Evolutionary conservation across 2,888 invertebrate species (phyloP).

Genomic region (Oligia latruncula): DNA sequence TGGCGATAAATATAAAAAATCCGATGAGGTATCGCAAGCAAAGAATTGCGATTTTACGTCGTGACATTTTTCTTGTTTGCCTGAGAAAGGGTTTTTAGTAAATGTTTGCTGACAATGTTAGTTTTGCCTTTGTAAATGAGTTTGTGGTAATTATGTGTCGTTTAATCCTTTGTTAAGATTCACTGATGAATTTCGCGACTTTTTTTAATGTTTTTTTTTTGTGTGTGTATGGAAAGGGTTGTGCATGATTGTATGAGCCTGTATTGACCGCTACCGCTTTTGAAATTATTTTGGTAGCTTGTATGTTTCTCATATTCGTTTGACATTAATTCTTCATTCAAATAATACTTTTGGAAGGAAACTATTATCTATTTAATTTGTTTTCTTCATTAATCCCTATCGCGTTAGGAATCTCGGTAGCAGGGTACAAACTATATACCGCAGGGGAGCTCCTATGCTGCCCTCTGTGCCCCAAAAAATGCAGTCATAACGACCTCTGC

Average conservation of each 20-base stretch:
- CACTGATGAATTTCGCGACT: constrained; percentile 58
- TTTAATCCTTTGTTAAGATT: constrained; percentile 70
- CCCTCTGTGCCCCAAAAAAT: too few relatives aligned
- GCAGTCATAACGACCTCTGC: too few relatives aligned
- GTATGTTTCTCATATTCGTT: not conserved
- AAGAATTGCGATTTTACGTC: constrained; percentile 72
- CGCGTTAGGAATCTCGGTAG: too few relatives aligned
- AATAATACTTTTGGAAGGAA: not conserved
- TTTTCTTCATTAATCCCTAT: too few relatives aligned
- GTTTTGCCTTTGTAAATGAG: constrained; percentile 82
- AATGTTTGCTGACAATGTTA: constrained; percentile 80
- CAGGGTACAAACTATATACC: too few relatives aligned
- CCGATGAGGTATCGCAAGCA: constrained; percentile 83
- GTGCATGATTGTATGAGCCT: constrained; percentile 32
- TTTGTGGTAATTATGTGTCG: constrained; percentile 80
- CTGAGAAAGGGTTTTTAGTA: constrained; percentile 82
- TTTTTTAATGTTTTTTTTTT: constrained; percentile 22
- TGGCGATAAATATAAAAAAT: constrained; percentile 87
- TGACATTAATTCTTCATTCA: not conserved
- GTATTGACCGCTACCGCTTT: constrained; percentile 42
- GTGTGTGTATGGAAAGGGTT: constrained; percentile 15
- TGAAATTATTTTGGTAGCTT: not conserved
- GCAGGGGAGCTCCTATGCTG: too few relatives aligned
- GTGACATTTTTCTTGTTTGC: constrained; percentile 82
- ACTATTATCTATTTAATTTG: not conserved